Evolutionary conservation across 2,797 vertebrate genomes (phyloP), one percentile per base, ranked within the genome.

Genomic region (Lindbergichthys nudifrons): DNA sequence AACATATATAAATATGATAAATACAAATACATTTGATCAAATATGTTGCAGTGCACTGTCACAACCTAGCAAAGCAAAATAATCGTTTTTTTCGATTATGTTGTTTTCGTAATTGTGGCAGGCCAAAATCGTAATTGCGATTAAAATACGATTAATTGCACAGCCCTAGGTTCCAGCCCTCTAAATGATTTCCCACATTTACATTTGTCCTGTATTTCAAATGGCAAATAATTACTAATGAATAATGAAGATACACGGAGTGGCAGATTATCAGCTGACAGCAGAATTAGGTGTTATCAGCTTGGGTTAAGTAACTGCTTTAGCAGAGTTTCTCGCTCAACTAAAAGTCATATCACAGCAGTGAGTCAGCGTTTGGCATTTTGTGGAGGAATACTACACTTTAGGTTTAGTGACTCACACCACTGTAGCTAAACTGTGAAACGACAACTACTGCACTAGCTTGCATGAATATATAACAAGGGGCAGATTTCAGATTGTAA

Each of bases 301-400:
- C 11, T 16, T 6, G 26, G 16, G 46, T 80, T 75, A 56, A 70
- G 51, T 70, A 63, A 8, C 26, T 58, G 2, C 70, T 68, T 14
- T 57, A 64, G 15, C 30, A 41, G 46, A 42, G 39, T 32, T 80
- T 81, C 18, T 75, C 52, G 18, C 67, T 60, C 59, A 71, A 43
- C 6, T 61, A 58, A 63, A 81, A 74, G 58, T 74, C 43, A 47
- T 54, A 75, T 56, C 53, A 36, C 46, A 73, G 51, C 47, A 23
- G 39, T 78, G 74, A 88, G 73, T 85, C 75, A 87, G 59, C 36
- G 15, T 43, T 73, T 81, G 78, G 51, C 48, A 61, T 51, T 61
- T 75, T 72, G 50, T 67, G 50, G 36, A 70, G 61, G 15, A 70
- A 57, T 65, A 66, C 48, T 70, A 64, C 39, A 74, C 43, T 70